These are phyloP conservation scores for Oostethus manadensis DNA, from an alignment of 2,113 vertebrate species.

Conservation along the genomic window DNA sequence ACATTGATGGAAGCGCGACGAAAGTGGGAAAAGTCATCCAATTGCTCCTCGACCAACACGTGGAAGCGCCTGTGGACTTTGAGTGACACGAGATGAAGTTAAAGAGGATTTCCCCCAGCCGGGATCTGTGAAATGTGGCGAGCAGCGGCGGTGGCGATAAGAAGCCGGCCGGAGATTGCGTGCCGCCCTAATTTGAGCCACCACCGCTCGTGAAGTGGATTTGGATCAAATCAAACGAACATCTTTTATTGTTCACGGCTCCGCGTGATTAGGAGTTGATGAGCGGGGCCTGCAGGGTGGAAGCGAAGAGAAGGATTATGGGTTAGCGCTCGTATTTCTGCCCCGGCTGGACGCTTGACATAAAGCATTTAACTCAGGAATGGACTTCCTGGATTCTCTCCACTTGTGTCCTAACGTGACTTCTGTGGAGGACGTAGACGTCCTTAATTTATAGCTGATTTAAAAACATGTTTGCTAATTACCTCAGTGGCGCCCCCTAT, in stretches of 20 bases:
- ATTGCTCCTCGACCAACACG: not conserved
- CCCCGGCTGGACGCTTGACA: not conserved
- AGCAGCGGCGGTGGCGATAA: slow-evolving; percentile 34
- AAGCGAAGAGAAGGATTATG: slow-evolving; percentile 43
- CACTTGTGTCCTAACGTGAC: slow-evolving; percentile 13
- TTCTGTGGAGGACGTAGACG: not conserved
- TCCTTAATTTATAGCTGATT: too few species aligned
- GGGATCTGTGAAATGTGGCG: slow-evolving; percentile 46
- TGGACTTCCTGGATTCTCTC: slow-evolving; percentile 5
- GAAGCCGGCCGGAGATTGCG: slow-evolving; percentile 45
- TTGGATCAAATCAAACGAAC: slow-evolving; percentile 52
- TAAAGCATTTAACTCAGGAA: slow-evolving; percentile 9
- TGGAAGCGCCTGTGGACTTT: slow-evolving; percentile 16
- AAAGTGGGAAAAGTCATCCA: not conserved
- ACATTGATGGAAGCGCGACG: not conserved
- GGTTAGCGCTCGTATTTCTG: slow-evolving; percentile 12
- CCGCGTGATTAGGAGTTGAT: slow-evolving; percentile 34
- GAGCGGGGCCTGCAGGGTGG: slow-evolving; percentile 14
- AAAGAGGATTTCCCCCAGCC: slow-evolving; percentile 55
- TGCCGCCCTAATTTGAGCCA: slow-evolving; percentile 53
- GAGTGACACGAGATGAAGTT: slow-evolving; percentile 44
- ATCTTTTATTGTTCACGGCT: slow-evolving; percentile 47
- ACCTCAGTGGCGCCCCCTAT: too few species aligned
- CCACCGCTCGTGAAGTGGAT: slow-evolving; percentile 51
- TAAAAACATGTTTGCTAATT: too few species aligned